These are phyloP conservation scores for Perdita meconis DNA, from an alignment of 2,888 invertebrate genomes.

Conservation along the genomic window DNA sequence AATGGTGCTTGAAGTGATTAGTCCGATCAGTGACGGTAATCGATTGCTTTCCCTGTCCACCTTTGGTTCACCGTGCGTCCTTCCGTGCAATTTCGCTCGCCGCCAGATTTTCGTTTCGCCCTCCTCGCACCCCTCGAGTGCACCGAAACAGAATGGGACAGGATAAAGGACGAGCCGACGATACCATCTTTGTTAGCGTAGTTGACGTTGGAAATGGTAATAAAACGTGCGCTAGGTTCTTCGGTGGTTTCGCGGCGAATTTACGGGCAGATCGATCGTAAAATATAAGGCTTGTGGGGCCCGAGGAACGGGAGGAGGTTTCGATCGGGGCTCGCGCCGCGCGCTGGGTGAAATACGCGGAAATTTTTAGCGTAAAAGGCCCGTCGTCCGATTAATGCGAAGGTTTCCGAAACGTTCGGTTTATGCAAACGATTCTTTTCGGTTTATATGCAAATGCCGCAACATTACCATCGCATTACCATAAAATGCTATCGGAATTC, in stretches of 20 bases:
- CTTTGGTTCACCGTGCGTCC: no score
- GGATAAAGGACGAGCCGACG: slow-evolving; percentile 33
- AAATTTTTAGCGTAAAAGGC: slow-evolving; percentile 6
- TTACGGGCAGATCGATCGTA: slow-evolving; percentile 65
- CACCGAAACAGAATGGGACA: slow-evolving; percentile 17
- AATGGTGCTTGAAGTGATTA: no score
- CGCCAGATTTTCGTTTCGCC: neutral
- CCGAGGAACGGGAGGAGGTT: slow-evolving; percentile 28
- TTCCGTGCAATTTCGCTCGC: slow-evolving; percentile 27
- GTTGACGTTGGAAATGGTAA: slow-evolving; percentile 36
- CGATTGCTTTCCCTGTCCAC: no score
- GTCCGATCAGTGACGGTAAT: no score
- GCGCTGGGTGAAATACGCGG: slow-evolving; percentile 34
- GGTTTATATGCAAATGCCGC: slow-evolving; percentile 26
- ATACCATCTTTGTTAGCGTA: slow-evolving; percentile 47
- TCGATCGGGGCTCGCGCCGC: slow-evolving; percentile 41
- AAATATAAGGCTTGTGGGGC: slow-evolving; percentile 47
- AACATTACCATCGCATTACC: neutral
- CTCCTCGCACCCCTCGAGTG: neutral
- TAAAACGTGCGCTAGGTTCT: slow-evolving; percentile 47
- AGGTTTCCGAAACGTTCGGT: slow-evolving; percentile 3
- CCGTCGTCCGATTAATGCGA: slow-evolving; percentile 10
- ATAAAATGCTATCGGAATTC: slow-evolving; percentile 11
- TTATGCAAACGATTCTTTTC: slow-evolving; percentile 27
- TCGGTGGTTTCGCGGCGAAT: slow-evolving; percentile 48